Conservation (phyloP, 2,888 invertebrate genomes). For the Empis stercorea region DNA sequence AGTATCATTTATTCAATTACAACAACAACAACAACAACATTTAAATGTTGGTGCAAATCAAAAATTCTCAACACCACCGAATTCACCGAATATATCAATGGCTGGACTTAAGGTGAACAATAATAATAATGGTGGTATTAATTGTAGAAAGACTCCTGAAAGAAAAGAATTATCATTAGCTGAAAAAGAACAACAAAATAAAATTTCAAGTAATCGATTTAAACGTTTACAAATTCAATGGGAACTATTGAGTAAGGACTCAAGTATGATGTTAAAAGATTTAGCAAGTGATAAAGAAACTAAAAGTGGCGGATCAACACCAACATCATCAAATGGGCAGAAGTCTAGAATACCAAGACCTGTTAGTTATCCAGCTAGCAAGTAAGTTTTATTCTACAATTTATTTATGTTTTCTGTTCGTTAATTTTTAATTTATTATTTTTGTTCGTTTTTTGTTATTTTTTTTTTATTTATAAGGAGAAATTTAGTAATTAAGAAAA, state of each 20-base stretch:
- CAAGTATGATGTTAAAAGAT: conserved; percentile 31
- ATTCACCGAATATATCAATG: conserved; percentile 61
- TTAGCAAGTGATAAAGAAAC: conserved; percentile 31
- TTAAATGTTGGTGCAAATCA: conserved; percentile 10
- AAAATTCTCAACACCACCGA: conserved; percentile 51
- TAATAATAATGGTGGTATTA: conserved; percentile 12
- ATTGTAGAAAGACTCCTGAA: background rate
- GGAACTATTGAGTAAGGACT: conserved; percentile 36
- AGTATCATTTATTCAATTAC: conserved; percentile 31
- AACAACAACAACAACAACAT: background rate
- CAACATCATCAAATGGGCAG: conserved; percentile 29
- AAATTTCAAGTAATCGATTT: conserved; percentile 35
- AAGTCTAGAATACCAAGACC: conserved; percentile 35
- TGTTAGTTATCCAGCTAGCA: conserved; percentile 36
- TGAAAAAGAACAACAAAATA: conserved; percentile 28
- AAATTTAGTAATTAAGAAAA: conserved; percentile 3
- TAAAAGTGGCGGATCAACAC: conserved; percentile 35
- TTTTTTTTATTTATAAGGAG: background rate
- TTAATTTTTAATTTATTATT: conserved; percentile 9
- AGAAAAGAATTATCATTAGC: conserved; percentile 11
- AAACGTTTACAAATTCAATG: conserved; percentile 37
- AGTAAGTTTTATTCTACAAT: conserved; percentile 26
- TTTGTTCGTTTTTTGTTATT: conserved; percentile 1
- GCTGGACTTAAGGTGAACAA: conserved; percentile 21
- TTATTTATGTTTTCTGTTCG: conserved; percentile 2